These are phyloP conservation scores for Condylura cristata DNA, from an alignment of 2,113 vertebrate species.

Conservation along the genomic window DNA sequence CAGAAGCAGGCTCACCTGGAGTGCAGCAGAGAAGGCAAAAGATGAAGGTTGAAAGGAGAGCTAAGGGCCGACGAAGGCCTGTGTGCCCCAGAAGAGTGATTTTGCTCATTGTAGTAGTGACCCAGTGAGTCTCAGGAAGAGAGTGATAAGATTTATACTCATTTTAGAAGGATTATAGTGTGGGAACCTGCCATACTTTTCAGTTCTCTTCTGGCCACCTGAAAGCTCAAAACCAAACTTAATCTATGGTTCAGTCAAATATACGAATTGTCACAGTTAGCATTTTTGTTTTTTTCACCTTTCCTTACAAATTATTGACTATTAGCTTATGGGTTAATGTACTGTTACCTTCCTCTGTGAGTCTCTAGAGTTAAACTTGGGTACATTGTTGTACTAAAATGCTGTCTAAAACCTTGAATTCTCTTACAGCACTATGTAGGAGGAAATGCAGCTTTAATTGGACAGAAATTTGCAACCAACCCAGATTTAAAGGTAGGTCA, in stretches of 20 bases:
- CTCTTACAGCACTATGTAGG: slow-evolving; percentile 94
- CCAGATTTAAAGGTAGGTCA: slow-evolving; percentile 91
- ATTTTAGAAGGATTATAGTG: neutral
- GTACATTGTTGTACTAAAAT: slow-evolving; percentile 28
- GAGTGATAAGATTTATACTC: neutral
- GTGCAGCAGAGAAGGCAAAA: neutral
- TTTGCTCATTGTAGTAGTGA: neutral
- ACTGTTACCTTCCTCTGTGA: neutral
- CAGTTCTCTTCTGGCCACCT: neutral
- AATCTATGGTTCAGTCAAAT: neutral
- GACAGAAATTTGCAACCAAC: slow-evolving; percentile 94
- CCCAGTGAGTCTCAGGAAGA: neutral
- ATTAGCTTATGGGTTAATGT: neutral
- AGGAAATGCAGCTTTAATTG: slow-evolving; percentile 98
- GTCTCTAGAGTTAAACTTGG: slow-evolving; percentile 24
- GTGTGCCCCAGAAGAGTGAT: neutral
- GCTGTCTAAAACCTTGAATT: slow-evolving; percentile 53
- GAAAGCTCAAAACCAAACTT: neutral
- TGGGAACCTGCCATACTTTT: neutral
- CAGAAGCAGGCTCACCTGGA: neutral
- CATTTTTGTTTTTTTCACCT: neutral
- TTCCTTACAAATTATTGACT: neutral
- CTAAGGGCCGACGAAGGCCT: neutral
- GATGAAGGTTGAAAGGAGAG: neutral
- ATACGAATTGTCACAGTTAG: neutral